A percentile compares a stretch with the other conserved stretches of the same genome.
Evolutionary conservation across 2,888 invertebrate species (phyloP).

Genomic region (Celastrina argiolus): DNA sequence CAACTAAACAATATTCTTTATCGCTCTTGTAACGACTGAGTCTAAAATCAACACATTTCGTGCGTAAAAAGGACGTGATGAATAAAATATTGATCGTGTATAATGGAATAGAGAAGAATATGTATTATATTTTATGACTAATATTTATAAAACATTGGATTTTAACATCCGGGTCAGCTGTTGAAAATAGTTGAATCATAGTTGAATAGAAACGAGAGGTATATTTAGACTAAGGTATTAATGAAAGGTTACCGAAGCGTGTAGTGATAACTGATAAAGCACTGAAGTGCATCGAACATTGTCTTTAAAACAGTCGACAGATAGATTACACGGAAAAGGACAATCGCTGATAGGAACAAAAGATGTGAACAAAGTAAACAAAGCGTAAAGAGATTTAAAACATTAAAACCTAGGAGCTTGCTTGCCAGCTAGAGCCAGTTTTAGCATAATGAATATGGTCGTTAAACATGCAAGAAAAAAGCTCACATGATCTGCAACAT

Average conservation of each 20-base stretch:
- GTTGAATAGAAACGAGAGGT: background rate
- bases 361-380: background rate
- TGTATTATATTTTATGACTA: background rate
- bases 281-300: slow-evolving; percentile 13
- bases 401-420: no score
- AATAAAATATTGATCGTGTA: slow-evolving; percentile 1
- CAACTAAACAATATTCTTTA: slow-evolving; percentile 43
- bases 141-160: slow-evolving; percentile 1
- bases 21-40: slow-evolving; percentile 28
- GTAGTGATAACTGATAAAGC: slow-evolving; percentile 2
- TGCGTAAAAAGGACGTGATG: background rate
- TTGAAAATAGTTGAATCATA: background rate
- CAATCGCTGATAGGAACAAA: background rate
- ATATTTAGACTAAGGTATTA: background rate
- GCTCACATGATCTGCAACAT: background rate
- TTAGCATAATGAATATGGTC: no score
- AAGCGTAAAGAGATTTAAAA: background rate
- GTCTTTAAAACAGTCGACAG: background rate
- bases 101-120: slow-evolving; percentile 5
- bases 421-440: no score
- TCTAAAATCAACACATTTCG: slow-evolving; percentile 26
- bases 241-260: background rate
- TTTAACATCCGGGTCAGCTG: background rate
- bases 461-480: background rate
- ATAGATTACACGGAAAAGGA: background rate